Percentiles rank a stretch among this genome's conserved stretches.
Conservation (phyloP, 2,113 vertebrate species). For the Typhlomys cinereus region DNA sequence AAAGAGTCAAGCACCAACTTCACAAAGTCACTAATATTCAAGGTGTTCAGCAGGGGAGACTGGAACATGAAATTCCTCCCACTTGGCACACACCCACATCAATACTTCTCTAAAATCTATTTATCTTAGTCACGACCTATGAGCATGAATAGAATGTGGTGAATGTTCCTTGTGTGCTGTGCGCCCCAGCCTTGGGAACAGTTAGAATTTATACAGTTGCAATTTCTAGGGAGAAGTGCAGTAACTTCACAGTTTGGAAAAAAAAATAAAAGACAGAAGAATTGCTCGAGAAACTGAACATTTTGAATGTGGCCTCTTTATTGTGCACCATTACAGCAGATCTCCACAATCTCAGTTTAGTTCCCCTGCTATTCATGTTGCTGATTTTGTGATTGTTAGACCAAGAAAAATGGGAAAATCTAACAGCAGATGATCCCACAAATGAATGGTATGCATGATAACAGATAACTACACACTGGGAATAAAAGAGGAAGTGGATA, state of each 20-base stretch:
- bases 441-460: slow-evolving; percentile 14
- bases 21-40: slow-evolving; percentile 76
- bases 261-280: slow-evolving; percentile 40
- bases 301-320: slow-evolving; percentile 21
- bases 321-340: slow-evolving; percentile 39
- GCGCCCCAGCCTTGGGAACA: slow-evolving; percentile 64
- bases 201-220: slow-evolving; percentile 71
- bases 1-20: slow-evolving; percentile 75
- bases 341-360: slow-evolving; percentile 24
- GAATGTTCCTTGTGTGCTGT: slow-evolving; percentile 73
- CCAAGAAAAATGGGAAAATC: slow-evolving; percentile 49
- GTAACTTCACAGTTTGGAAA: slow-evolving; percentile 41
- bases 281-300: slow-evolving; percentile 53
- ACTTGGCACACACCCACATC: slow-evolving; percentile 81
- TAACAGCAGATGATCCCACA: slow-evolving; percentile 38
- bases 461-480: background rate
- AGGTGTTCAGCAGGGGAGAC: slow-evolving; percentile 76
- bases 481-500: slow-evolving; percentile 58
- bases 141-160: slow-evolving; percentile 81
- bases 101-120: slow-evolving; percentile 81
- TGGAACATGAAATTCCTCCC: slow-evolving; percentile 84
- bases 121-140: slow-evolving; percentile 85
- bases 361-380: background rate
- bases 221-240: slow-evolving; percentile 68
- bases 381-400: slow-evolving; percentile 56